These are phyloP conservation scores for Formicarius rufipectus DNA, from an alignment of 2,113 vertebrate species.

Conservation along the genomic window DNA sequence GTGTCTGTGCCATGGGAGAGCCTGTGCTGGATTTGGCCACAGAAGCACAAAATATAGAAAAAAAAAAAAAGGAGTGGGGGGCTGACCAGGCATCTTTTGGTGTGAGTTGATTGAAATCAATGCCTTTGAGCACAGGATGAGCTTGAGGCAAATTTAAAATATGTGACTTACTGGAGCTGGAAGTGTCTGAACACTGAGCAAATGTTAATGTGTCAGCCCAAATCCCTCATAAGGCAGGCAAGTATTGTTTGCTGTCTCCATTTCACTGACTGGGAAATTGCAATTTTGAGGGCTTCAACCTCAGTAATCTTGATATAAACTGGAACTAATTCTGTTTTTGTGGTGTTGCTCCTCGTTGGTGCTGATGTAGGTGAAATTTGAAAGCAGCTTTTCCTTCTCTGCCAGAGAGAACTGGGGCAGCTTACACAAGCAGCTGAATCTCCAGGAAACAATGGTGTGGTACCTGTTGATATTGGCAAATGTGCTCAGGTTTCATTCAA, in stretches of 20 bases:
- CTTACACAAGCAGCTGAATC: conserved; percentile 26
- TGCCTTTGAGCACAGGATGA: background rate
- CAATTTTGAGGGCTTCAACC: conserved; percentile 57
- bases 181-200: background rate
- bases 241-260: conserved; percentile 21
- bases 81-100: background rate
- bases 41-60: background rate
- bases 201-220: conserved; percentile 4
- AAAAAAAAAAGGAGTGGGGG: background rate
- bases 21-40: conserved; percentile 59
- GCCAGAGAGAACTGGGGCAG: conserved; percentile 34
- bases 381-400: conserved; percentile 41
- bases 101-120: background rate
- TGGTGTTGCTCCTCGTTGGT: background rate
- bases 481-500: background rate
- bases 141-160: background rate
- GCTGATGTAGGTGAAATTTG: conserved; percentile 56
- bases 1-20: background rate
- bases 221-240: background rate
- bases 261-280: conserved; percentile 48
- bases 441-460: conserved; percentile 8
- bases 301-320: conserved; percentile 38
- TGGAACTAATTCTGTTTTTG: conserved; percentile 60
- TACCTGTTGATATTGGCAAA: conserved; percentile 41
- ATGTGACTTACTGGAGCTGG: background rate